phyloP scores from a whole-genome alignment of 2,888 invertebrate species.

The Nudaria mundana region DNA sequence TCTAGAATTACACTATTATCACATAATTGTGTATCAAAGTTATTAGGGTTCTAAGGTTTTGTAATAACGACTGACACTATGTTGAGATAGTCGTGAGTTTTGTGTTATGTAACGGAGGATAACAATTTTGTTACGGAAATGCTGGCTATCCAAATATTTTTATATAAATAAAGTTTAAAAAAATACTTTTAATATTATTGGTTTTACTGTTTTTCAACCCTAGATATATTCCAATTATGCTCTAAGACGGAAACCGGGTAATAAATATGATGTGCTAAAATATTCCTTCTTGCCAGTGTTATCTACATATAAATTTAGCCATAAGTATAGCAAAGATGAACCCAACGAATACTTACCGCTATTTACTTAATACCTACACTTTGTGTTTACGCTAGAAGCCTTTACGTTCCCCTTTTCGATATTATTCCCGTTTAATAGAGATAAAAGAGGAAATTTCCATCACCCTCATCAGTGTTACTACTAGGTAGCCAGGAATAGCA shows the following conservation, averaged over 20 bases:
- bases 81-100: slow-evolving; percentile 22
- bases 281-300: too few relatives aligned
- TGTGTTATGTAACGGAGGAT: slow-evolving; percentile 29
- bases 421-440: too few relatives aligned
- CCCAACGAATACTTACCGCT: too few relatives aligned
- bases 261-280: too few relatives aligned
- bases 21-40: slow-evolving; percentile 23
- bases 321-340: too few relatives aligned
- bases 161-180: slow-evolving; percentile 32
- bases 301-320: too few relatives aligned
- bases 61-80: slow-evolving; percentile 14
- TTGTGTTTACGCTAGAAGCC: too few relatives aligned
- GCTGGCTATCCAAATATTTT: slow-evolving; percentile 32
- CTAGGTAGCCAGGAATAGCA: too few relatives aligned
- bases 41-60: slow-evolving; percentile 17
- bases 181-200: slow-evolving; percentile 10
- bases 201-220: neutral
- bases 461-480: too few relatives aligned
- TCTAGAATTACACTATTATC: slow-evolving; percentile 5
- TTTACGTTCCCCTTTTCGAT: too few relatives aligned
- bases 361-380: too few relatives aligned
- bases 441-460: too few relatives aligned
- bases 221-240: neutral
- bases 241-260: neutral
- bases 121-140: slow-evolving; percentile 31